Base-by-base conservation (phyloP, 1,140 invertebrate species). In the Temnothorax longispinosus region DNA sequence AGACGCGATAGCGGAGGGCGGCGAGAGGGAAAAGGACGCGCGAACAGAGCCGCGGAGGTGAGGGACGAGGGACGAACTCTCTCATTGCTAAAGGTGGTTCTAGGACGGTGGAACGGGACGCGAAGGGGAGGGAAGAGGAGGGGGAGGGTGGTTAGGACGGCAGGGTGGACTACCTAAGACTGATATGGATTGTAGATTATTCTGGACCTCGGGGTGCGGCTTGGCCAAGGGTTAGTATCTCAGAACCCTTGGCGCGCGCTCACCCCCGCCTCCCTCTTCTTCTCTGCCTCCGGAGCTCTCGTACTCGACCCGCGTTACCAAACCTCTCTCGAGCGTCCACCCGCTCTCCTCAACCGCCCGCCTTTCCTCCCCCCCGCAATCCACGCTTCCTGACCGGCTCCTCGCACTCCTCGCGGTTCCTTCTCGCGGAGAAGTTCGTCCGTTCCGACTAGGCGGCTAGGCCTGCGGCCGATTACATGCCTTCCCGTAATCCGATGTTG, bases 181-280 rank as follows among this genome's bases (percentile, higher is more conserved):
- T 95, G 95, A 95, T 95, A 95, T 95, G 95, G 95, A 95, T 95
- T 95, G 94, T 95, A 95, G 94, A 95, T 95, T 95, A 95, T 95
- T 95, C 95, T 95, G 95, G 94, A 95, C 94, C 94, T 95, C 92
- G 92, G 94, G 94, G 94, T 94, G 95, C 94, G 94, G 94, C 94
- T 93, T 94, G 95, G 95, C 94, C 94, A 95, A 95, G 94, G 94
- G 94, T 95, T 95, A 95, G 94, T 93, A 95, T 94, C 93, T 94
- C 91, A 85, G 90, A 93, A 93, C 93, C 94, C 94, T 94, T 93
- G 90, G 91, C 89, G 88, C 88, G 91, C 89, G 88, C 87, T 93
- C 90, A 88, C 92, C 92, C 90, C 90, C 87, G 65, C 74, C 90
- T 89, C 89, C 65, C 86, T 81, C 85, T 78, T 88, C 88, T 87